These are phyloP conservation scores for Tipula vernalis DNA, from an alignment of 2,888 invertebrate genomes.

Conservation along the genomic window DNA sequence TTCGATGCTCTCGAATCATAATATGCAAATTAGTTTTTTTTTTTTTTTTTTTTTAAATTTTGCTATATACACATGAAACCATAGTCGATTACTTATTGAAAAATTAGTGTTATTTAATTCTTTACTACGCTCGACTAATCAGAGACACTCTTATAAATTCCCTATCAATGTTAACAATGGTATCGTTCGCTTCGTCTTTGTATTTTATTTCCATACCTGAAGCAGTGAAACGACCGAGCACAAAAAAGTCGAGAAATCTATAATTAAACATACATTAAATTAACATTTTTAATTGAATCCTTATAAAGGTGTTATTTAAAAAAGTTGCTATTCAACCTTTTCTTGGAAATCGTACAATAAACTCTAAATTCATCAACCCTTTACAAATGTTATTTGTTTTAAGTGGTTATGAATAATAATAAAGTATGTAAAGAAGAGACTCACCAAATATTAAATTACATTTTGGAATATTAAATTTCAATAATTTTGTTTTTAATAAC, in stretches of 20 bases:
- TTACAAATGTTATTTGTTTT: not conserved
- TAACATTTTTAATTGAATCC: not conserved
- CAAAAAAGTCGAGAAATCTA: not conserved
- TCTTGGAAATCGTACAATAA: not conserved
- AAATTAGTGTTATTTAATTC: not conserved
- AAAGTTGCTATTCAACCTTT: not conserved
- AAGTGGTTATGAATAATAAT: not conserved
- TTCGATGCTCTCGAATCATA: not conserved
- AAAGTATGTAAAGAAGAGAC: not conserved
- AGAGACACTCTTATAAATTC: not conserved
- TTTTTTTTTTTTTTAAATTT: not conserved
- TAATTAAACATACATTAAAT: not conserved
- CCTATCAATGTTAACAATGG: not conserved
- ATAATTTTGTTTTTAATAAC: not conserved
- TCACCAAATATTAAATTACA: not conserved
- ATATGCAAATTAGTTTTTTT: not conserved
- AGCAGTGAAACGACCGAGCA: not conserved
- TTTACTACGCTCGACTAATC: not conserved
- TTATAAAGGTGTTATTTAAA: not conserved
- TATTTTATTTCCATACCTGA: not conserved
- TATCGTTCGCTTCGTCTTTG: not conserved
- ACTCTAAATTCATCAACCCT: not conserved
- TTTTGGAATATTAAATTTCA: not conserved
- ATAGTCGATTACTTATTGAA: not conserved
- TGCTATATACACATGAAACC: not conserved